These are phyloP conservation scores for Myrmecophaga tridactyla DNA, from an alignment of 2,113 vertebrate genomes.

Conservation along the genomic window DNA sequence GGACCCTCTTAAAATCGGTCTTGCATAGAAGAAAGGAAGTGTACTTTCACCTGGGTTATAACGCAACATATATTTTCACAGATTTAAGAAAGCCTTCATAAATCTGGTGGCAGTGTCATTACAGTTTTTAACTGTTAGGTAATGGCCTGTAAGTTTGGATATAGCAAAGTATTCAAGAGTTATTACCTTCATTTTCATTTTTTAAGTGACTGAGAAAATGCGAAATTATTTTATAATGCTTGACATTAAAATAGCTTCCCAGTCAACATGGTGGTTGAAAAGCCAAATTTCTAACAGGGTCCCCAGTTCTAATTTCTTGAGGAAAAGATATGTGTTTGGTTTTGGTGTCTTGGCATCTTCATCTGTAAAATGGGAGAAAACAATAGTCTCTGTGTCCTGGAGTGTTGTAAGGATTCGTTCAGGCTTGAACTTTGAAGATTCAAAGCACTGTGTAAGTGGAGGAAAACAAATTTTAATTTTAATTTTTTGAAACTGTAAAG, in stretches of 20 bases:
- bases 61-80: conserved; percentile 24
- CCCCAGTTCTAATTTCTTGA: not conserved
- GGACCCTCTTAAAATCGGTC: conserved; percentile 53
- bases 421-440: not conserved
- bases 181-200: conserved; percentile 56
- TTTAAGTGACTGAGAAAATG: conserved; percentile 28
- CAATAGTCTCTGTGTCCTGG: not conserved
- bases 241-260: not conserved
- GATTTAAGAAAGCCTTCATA: conserved; percentile 52
- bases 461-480: conserved; percentile 19
- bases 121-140: conserved; percentile 40
- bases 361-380: conserved; percentile 32
- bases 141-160: conserved; percentile 56
- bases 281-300: conserved; percentile 7
- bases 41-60: conserved; percentile 44
- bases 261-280: not conserved
- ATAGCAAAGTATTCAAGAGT: conserved; percentile 36
- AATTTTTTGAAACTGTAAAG: not conserved
- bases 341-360: not conserved
- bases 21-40: conserved; percentile 48
- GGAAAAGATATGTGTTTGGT: not conserved
- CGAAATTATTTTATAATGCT: conserved; percentile 47
- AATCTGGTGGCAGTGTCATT: conserved; percentile 24
- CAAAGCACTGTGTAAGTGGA: not conserved
- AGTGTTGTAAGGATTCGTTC: not conserved